These are phyloP conservation scores for Strongylocentrotus purpuratus DNA, from an alignment of 35 echinoderm and acorn worm species.

Conservation along the genomic window DNA sequence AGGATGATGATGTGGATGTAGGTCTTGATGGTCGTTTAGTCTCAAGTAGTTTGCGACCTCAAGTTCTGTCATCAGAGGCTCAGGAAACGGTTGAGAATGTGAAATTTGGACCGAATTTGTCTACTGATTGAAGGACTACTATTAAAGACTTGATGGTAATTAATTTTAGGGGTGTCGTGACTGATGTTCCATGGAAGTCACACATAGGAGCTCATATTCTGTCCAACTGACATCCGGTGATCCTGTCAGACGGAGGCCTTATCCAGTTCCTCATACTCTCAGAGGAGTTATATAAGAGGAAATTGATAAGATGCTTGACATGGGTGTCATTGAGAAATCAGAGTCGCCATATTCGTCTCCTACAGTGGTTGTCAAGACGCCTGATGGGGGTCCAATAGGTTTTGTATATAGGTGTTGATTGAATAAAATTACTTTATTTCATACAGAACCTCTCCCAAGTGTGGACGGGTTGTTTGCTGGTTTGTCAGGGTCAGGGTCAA, in stretches of 20 bases:
- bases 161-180: not conserved
- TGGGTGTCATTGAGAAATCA: constrained; percentile 55
- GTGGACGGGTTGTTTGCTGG: constrained; percentile 21
- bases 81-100: too few species aligned
- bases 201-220: not conserved
- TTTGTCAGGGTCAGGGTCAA: not conserved
- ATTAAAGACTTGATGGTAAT: too few species aligned
- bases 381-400: constrained; percentile 43
- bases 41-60: too few species aligned
- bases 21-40: not conserved
- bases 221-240: not conserved
- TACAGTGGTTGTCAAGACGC: constrained; percentile 53
- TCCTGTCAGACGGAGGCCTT: not conserved
- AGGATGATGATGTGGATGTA: not conserved
- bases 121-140: too few species aligned
- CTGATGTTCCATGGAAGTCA: not conserved
- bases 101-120: too few species aligned
- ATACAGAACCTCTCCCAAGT: constrained; percentile 58
- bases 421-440: constrained; percentile 53
- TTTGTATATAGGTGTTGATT: not conserved
- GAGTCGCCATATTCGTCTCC: constrained; percentile 64
- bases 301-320: constrained; percentile 44
- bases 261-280: not conserved
- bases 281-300: not conserved
- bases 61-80: too few species aligned